These are phyloP conservation scores for Alloscopus bannaensis DNA, from an alignment of 2,888 invertebrate species.

Conservation along the genomic window DNA sequence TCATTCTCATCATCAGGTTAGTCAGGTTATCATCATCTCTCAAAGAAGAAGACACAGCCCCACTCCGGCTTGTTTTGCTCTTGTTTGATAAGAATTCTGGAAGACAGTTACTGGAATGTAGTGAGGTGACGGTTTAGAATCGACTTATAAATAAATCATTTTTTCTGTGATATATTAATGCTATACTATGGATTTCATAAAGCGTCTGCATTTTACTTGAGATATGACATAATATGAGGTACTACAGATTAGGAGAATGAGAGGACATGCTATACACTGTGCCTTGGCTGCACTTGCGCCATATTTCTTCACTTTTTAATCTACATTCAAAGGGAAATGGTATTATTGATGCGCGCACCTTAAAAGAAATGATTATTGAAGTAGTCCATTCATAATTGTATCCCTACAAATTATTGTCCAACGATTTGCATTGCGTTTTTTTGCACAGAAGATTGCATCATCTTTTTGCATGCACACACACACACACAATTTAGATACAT, in stretches of 20 bases:
- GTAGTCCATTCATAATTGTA: conserved; percentile 6
- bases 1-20: too few relatives aligned
- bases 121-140: too few relatives aligned
- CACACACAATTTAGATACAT: not conserved
- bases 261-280: not conserved
- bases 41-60: too few relatives aligned
- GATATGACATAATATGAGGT: not conserved
- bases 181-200: not conserved
- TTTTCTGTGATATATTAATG: not conserved
- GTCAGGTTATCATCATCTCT: too few relatives aligned
- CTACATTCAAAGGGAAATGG: conserved; percentile 16
- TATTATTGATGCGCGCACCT: conserved; percentile 26
- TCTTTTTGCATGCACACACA: not conserved
- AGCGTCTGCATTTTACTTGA: not conserved
- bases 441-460: not conserved
- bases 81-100: too few relatives aligned
- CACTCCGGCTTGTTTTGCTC: too few relatives aligned
- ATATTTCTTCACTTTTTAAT: conserved; percentile 31
- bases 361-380: conserved; percentile 11
- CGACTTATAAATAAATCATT: too few relatives aligned
- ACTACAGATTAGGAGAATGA: not conserved
- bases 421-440: not conserved
- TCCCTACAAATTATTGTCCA: not conserved
- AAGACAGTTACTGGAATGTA: too few relatives aligned
- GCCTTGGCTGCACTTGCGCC: not conserved